Evolutionary conservation across 2,113 vertebrate genomes (phyloP).

Genomic region (Silurus glanis): DNA sequence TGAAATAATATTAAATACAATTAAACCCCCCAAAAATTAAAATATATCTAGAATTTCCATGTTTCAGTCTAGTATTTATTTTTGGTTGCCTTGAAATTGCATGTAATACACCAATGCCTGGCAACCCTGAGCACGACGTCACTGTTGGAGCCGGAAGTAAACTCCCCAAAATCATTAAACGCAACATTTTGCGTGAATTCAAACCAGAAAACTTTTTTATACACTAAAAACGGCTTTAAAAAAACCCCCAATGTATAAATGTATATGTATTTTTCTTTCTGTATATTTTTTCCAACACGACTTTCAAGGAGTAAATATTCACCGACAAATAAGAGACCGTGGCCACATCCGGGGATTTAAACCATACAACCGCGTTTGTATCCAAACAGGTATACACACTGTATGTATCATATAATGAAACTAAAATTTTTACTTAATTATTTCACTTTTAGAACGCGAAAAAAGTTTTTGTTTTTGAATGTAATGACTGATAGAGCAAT

Average conservation of each 20-base stretch:
- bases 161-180: neutral
- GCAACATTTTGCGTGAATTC: neutral
- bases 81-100: neutral
- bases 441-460: neutral
- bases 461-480: neutral
- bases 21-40: too few relatives aligned
- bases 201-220: neutral
- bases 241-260: too few relatives aligned
- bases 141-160: conserved; percentile 10
- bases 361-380: too few relatives aligned
- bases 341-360: neutral
- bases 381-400: neutral
- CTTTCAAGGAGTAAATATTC: neutral
- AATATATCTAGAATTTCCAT: too few relatives aligned
- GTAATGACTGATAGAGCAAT: neutral
- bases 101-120: neutral
- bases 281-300: neutral
- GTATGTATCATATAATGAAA: neutral
- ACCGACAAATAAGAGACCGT: neutral
- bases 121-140: neutral
- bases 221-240: neutral
- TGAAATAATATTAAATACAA: too few relatives aligned
- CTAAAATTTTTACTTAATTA: neutral
- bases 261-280: neutral
- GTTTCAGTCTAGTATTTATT: too few relatives aligned